Conservation (phyloP, 1,140 invertebrate genomes). For the Pararge aegeria region DNA sequence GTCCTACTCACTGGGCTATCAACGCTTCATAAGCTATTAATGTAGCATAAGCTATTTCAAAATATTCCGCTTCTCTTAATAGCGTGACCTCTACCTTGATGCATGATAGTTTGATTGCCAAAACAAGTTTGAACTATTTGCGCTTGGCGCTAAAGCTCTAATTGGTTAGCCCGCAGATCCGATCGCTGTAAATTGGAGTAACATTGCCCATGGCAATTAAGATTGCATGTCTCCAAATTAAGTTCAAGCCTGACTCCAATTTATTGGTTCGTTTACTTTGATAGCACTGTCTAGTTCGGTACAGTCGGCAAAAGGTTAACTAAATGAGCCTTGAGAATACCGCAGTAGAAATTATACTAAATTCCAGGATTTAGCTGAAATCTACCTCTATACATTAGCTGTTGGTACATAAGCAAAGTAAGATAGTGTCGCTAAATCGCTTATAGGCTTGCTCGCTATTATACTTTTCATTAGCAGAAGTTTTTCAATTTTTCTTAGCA, state of each 20-base stretch:
- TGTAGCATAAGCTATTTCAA: no score
- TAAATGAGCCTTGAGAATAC: background rate
- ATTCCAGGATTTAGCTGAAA: no score
- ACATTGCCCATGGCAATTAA: constrained; percentile 48
- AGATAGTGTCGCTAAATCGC: no score
- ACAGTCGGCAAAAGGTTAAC: background rate
- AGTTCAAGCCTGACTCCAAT: constrained; percentile 44
- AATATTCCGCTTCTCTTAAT: background rate
- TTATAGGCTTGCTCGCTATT: no score
- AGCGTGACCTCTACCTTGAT: background rate
- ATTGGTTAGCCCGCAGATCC: constrained; percentile 18
- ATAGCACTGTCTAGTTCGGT: constrained; percentile 5
- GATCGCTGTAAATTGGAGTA: constrained; percentile 41
- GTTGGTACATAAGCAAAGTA: no score
- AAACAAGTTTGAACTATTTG: constrained; percentile 35
- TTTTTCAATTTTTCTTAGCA: no score
- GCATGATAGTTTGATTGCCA: constrained; percentile 17
- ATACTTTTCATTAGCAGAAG: no score
- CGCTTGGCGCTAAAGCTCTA: constrained; percentile 19
- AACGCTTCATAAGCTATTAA: no score
- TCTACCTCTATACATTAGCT: no score
- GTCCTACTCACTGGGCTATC: no score
- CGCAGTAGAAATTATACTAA: no score
- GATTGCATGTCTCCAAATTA: constrained; percentile 56
- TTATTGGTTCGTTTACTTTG: constrained; percentile 39